Evolutionary conservation across 2,797 vertebrate genomes (phyloP).

Genomic region (Chloroceryle amazona): DNA sequence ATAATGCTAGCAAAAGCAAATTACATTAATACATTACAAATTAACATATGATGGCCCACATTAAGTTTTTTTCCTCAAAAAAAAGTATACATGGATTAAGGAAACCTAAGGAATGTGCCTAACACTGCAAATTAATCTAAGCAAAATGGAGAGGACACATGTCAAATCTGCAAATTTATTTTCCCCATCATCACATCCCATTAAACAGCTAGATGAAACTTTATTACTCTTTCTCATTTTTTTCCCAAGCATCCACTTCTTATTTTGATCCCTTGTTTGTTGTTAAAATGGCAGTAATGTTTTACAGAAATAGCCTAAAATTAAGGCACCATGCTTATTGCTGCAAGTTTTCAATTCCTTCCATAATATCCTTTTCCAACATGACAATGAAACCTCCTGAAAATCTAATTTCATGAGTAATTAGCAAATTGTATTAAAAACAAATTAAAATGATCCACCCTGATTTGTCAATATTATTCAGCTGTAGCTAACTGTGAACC

Average conservation of each 20-base stretch:
- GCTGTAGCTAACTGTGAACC: slow-evolving; percentile 46
- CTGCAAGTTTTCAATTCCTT: slow-evolving; percentile 16
- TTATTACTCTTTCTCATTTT: not conserved
- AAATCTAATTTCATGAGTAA: slow-evolving; percentile 70
- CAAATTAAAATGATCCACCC: slow-evolving; percentile 51
- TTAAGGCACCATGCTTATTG: slow-evolving; percentile 6
- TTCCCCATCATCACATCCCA: slow-evolving; percentile 8
- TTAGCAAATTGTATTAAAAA: slow-evolving; percentile 70
- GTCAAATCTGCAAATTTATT: slow-evolving; percentile 12
- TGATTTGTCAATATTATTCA: slow-evolving; percentile 58
- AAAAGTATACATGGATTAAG: not conserved
- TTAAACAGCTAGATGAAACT: slow-evolving; percentile 14
- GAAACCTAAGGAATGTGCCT: not conserved
- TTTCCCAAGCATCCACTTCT: not conserved
- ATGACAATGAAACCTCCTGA: not conserved
- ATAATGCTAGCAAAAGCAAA: slow-evolving; percentile 21
- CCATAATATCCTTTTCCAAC: not conserved
- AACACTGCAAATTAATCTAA: not conserved
- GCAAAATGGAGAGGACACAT: not conserved
- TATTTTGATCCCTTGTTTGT: not conserved
- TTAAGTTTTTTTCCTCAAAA: not conserved
- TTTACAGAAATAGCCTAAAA: slow-evolving; percentile 52
- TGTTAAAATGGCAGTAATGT: slow-evolving; percentile 34
- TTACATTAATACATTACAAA: slow-evolving; percentile 31
- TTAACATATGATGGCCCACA: not conserved